Base-by-base conservation (phyloP, 2,888 invertebrate species). In the Synanthedon tipuliformis region DNA sequence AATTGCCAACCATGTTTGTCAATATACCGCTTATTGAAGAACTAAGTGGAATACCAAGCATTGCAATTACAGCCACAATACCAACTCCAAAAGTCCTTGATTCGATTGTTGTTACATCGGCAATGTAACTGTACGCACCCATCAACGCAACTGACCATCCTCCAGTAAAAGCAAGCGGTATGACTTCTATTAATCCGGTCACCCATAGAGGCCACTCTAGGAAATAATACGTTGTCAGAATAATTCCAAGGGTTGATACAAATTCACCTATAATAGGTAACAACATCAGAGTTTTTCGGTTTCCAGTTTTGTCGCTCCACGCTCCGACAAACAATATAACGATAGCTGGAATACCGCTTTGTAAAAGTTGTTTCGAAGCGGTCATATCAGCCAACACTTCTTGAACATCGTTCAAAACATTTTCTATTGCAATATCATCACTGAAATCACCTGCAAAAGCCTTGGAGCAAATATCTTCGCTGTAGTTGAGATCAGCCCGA, bases 1-100 rank as follows among this genome's bases (percentile, higher is more conserved):
- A 86, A 59, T 81, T 88, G 4, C 88, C 88, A 12, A 84, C 65
- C 40, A 68, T 65, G 63, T 83, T 73, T 41, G 85, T 85, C 52
- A 89, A 66, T 50, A 89, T 68, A 12, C 89, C 89, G 68, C 89
- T 89, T 41, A 89, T 69, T 16, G 86, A 72, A 7, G 81, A 79
- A 10, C 89, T 89, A 18, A 89, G 63, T 13, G 89, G 89, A 40
- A 89, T 63, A 16, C 86, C 85, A 23, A 89, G 61, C 1, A 87
- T 87, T 18, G 84, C 83, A 55, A 90, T 85, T 4, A 89, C 76
- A 52, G 87, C 88, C 11, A 90, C 82, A n/a, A 90, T 66, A 12
- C 91, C 92, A 50, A 91, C 82, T 62, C 91, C 78, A 51, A 91
- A 82, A 1, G 91, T 92, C 23, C 91, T 80, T 58, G 89, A 84